A percentile compares a stretch with the other conserved stretches of the same genome.
Evolutionary conservation across 2,797 vertebrate species (phyloP).

Genomic region (Paratrypauchen microcephalus): DNA sequence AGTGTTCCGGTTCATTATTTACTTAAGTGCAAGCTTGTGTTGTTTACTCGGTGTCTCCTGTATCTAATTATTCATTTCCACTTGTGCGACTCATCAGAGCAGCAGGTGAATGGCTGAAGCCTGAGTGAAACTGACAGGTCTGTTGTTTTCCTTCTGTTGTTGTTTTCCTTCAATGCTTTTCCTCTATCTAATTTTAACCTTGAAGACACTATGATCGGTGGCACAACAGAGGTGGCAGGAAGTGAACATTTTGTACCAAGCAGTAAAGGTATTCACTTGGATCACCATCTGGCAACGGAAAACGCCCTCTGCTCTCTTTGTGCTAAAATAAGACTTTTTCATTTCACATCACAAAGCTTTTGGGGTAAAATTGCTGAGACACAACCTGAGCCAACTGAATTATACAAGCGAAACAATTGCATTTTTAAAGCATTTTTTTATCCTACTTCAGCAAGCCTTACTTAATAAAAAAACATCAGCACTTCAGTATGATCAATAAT

Average conservation of each 20-base stretch:
- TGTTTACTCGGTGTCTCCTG: neutral
- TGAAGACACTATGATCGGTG: conserved; percentile 13
- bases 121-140: neutral
- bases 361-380: conserved; percentile 7
- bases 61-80: conserved; percentile 17
- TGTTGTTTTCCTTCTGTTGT: conserved; percentile 1
- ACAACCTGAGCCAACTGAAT: conserved; percentile 8
- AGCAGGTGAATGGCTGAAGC: conserved; percentile 8
- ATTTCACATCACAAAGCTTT: conserved; percentile 3
- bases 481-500: conserved; percentile 1
- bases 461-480: conserved; percentile 2
- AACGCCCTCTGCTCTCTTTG: conserved; percentile 4
- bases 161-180: conserved; percentile 7
- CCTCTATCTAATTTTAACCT: conserved; percentile 11
- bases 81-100: neutral
- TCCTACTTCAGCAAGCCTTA: neutral
- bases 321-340: conserved; percentile 1
- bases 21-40: conserved; percentile 1
- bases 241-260: conserved; percentile 31
- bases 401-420: conserved; percentile 11
- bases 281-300: conserved; percentile 15
- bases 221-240: conserved; percentile 7
- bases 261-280: conserved; percentile 13
- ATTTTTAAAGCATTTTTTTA: neutral
- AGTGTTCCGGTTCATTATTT: conserved; percentile 22